Evolutionary conservation across 2,888 invertebrate genomes (phyloP), one percentile per base, ranked within the genome.

Genomic region (Helicoverpa assulta): DNA sequence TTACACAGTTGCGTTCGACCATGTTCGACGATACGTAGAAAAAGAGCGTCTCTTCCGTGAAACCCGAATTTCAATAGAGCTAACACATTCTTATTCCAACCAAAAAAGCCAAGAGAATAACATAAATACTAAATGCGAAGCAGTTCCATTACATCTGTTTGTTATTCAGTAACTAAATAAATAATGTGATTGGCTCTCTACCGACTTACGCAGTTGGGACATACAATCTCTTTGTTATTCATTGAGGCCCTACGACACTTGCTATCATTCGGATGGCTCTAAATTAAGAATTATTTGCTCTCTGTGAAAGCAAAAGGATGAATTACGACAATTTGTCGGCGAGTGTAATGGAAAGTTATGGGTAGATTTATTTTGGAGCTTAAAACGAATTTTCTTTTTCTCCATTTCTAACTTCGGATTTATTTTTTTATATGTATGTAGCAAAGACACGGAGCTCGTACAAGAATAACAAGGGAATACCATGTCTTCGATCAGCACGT

Each of bases 211-310:
- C n/a, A 19, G 43, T 67, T 19, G 16, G 50, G 43, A 65, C 56
- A 77, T 37, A 57, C 14, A 60, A 63, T 43, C 62, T 69, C 64
- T 59, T 77, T 60, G 65, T 73, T 73, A 78, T 77, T 78, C 68
- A 77, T 66, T 73, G 59, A 51, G 16, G 37, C 43, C 51, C 40
- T 54, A 40, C 73, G 54, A 73, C 59, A 73, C 40, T 58, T 53
- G 21, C 19, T 40, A 47, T 51, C 40, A 14, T 66, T 51, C n/a
- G 37, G 51, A 58, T 47, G 40, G 43, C 18, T 60, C 26, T 70
- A 57, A 62, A 70, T 70, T 60, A 63, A 12, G 51, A 71, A 47
- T 67, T 66, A 55, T 63, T 53, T 63, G 56, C 37, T 47, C 12
- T 59, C 12, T 59, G 50, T 26, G 18, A 19, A n/a, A 52, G 16